Percentiles rank a stretch among this genome's conserved stretches.
phyloP scores from a whole-genome alignment of 2,113 vertebrate species.

The Micronycteris hirsuta region DNA sequence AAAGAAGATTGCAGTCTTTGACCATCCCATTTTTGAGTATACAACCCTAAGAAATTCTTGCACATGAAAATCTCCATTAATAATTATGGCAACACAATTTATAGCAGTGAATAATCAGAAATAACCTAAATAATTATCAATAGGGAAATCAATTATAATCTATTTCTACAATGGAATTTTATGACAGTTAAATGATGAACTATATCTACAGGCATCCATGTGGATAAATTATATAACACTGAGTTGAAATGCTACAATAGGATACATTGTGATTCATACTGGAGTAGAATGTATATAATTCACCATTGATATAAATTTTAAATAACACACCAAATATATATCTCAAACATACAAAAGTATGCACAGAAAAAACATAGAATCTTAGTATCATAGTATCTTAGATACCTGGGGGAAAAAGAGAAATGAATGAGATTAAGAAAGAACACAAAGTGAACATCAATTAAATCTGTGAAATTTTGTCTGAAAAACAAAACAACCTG shows the following conservation, averaged over 20 bases:
- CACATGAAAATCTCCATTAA: background rate
- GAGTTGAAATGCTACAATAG: background rate
- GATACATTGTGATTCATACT: background rate
- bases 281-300: background rate
- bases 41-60: background rate
- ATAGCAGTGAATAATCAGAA: background rate
- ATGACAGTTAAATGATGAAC: background rate
- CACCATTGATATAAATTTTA: background rate
- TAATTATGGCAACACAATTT: background rate
- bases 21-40: background rate
- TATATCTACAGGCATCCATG: background rate
- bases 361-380: background rate
- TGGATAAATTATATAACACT: background rate
- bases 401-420: background rate
- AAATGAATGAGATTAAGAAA: background rate
- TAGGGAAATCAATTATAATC: background rate
- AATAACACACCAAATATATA: background rate
- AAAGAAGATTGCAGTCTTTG: background rate
- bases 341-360: slow-evolving; percentile 11
- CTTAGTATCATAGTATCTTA: background rate
- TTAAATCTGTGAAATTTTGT: background rate
- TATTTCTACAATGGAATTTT: background rate
- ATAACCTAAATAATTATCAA: background rate
- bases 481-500: background rate
- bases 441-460: background rate